Evolutionary conservation across 2,888 invertebrate species (phyloP), one percentile per base, ranked within the genome.

Genomic region (Andrena minutula): DNA sequence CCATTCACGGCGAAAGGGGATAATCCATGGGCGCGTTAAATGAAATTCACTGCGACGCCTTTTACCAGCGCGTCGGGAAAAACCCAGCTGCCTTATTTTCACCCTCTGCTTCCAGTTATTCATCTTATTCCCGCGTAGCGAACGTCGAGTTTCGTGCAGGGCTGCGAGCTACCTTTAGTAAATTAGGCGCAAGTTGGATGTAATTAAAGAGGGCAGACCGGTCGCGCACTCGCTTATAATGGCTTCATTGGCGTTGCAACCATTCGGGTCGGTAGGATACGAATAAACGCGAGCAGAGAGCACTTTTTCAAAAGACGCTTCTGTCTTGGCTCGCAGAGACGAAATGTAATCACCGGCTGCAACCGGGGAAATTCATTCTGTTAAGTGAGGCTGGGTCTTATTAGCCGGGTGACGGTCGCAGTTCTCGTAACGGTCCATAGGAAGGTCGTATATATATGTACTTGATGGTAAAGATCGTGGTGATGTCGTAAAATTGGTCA

Each of bases 11-110:
- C 16, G 51, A 4, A 6, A 6, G 10, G 41, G 0, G 41, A 58
- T 70, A 58, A 69, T 65, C 79, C 56, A 35, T 65, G 26, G 30
- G 20, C 12, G 10, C 53, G 71, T 41, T 61, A 41, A 75, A 61
- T 71, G 35, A 70, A 66, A 66, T 65, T 53, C 58, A 53, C 12
- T n/a, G 30, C 6, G 8, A 63, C 28, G 64, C 32, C 28, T 49
- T 69, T 63, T 28, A 20, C 35, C 63, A 12, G 60, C 28, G 35
- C 16, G 26, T 1, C n/a, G 30, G 41, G 12, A 23, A 35, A 53
- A 61, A 51, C 64, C 20, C 4, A 0, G 23, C 16, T 5, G 10
- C 10, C 20, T 30, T 2, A 3, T n/a, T n/a, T 71, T 35, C 20
- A 20, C 23, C 69, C 7, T 49, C 49, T 26, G 16, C 7, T 12